Conservation (phyloP, 2,888 invertebrate genomes). For the Drosophila fungiperda region DNA sequence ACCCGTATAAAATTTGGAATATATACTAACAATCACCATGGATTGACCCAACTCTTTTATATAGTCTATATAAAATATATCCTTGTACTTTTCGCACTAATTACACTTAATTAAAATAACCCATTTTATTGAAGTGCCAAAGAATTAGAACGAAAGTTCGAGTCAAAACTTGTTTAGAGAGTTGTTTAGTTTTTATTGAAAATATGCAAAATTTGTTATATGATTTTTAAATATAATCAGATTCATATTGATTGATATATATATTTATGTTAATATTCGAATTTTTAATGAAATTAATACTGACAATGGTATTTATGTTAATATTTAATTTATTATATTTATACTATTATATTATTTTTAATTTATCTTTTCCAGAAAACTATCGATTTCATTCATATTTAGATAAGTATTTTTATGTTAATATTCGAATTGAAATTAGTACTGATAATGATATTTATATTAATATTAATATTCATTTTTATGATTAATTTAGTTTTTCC, state of each 20-base stretch:
- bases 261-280: not conserved
- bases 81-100: conserved; percentile 10
- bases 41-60: conserved; percentile 35
- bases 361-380: too few relatives aligned
- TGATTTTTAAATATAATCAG: not conserved
- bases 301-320: too few relatives aligned
- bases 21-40: conserved; percentile 24
- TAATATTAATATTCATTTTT: not conserved
- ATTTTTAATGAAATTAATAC: too few relatives aligned
- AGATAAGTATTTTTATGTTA: not conserved
- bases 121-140: conserved; percentile 22
- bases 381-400: not conserved
- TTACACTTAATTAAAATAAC: conserved; percentile 26
- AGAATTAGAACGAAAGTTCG: not conserved
- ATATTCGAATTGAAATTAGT: too few relatives aligned
- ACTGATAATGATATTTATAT: too few relatives aligned
- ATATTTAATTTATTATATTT: too few relatives aligned
- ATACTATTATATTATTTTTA: too few relatives aligned
- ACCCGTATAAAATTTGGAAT: conserved; percentile 19
- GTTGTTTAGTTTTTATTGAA: not conserved
- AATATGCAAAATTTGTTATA: too few relatives aligned
- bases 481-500: not conserved
- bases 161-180: not conserved
- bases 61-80: not conserved
- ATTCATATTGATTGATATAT: not conserved